A percentile compares a stretch with the other conserved stretches of the same genome.
Evolutionary conservation across 2,888 invertebrate genomes (phyloP).

Genomic region (Dynastes tityus): DNA sequence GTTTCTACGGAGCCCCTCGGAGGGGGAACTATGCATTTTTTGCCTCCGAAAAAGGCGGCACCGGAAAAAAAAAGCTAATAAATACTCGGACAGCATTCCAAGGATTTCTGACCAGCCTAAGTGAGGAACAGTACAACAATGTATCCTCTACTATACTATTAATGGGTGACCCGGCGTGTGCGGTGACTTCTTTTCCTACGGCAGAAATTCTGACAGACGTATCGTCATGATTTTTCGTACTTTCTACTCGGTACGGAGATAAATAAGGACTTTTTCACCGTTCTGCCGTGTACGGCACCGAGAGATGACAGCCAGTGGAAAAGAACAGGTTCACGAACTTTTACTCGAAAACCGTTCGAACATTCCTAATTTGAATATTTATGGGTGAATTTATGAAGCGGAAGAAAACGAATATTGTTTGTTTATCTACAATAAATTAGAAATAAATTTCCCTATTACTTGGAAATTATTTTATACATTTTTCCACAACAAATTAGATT

Average conservation of each 20-base stretch:
- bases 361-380: constrained; percentile 27
- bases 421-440: no score
- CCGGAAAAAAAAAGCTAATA: constrained; percentile 60
- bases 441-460: no score
- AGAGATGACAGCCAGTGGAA: constrained; percentile 1
- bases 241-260: constrained; percentile 22
- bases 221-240: constrained; percentile 39
- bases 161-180: constrained; percentile 31
- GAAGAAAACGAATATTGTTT: constrained; percentile 12
- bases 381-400: constrained; percentile 17
- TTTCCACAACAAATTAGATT: no score
- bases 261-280: constrained; percentile 20
- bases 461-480: no score
- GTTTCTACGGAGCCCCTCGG: background rate
- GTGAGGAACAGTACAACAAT: constrained; percentile 29
- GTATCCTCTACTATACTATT: constrained; percentile 18
- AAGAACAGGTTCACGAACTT: constrained; percentile 35
- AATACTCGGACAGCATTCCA: constrained; percentile 65
- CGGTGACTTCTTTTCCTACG: constrained; percentile 28
- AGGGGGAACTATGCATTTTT: constrained; percentile 42
- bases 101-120: constrained; percentile 56
- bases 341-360: constrained; percentile 36
- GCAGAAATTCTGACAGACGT: constrained; percentile 17
- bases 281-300: background rate
- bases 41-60: constrained; percentile 46